Percentiles rank a stretch among this genome's conserved stretches.
phyloP scores from a whole-genome alignment of 2,113 vertebrate genomes.

The Notechis scutatus region DNA sequence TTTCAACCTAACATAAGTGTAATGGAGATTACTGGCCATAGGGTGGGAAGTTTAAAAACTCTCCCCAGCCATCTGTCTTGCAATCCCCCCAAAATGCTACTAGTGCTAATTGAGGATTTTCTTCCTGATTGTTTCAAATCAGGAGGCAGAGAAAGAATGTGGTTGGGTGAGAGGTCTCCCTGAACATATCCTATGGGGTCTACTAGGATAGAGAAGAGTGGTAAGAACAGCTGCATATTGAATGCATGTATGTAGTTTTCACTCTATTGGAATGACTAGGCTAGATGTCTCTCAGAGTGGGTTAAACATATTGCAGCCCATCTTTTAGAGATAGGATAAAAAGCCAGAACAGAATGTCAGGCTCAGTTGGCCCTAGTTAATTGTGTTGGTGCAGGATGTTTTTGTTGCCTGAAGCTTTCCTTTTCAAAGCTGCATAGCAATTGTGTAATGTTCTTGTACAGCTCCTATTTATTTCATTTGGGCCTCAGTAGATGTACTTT shows the following conservation, averaged over 20 bases:
- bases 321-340: neutral
- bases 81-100: neutral
- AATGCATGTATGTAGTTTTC: neutral
- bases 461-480: neutral
- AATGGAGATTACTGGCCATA: neutral
- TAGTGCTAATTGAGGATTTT: neutral
- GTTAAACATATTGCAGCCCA: neutral
- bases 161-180: neutral
- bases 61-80: neutral
- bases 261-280: neutral
- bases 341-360: neutral
- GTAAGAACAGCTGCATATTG: neutral
- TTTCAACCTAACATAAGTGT: neutral
- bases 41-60: neutral
- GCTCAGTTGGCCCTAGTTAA: neutral
- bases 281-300: neutral
- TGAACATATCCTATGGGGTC: neutral
- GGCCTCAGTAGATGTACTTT: neutral
- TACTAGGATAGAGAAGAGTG: neutral
- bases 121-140: neutral
- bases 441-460: neutral
- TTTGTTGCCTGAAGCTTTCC: neutral
- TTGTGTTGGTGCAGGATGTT: neutral
- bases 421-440: too few relatives aligned
- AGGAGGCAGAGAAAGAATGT: neutral